Percentiles rank a stretch among this genome's conserved stretches.
Evolutionary conservation across 2,113 vertebrate species (phyloP).

Genomic region (Gavialis gangeticus): DNA sequence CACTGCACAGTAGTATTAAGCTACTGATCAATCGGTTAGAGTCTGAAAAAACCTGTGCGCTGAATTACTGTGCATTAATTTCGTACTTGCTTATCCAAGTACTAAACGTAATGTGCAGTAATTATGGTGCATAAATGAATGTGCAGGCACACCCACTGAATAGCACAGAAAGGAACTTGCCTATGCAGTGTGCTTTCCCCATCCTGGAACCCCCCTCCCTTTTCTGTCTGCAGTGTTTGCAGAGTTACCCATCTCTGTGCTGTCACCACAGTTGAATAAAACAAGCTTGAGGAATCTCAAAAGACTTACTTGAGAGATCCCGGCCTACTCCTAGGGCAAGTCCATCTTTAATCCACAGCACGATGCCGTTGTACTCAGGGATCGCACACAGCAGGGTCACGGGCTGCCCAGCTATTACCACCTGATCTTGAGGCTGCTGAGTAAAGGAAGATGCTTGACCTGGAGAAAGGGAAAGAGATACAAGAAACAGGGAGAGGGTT

Average conservation of each 20-base stretch:
- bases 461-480: slow-evolving; percentile 42
- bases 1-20: too few species aligned
- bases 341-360: slow-evolving; percentile 98
- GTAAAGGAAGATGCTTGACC: slow-evolving; percentile 91
- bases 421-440: slow-evolving; percentile 96
- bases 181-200: background rate
- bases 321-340: slow-evolving; percentile 94
- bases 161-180: too few species aligned
- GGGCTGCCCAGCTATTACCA: slow-evolving; percentile 93
- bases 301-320: slow-evolving; percentile 91
- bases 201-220: background rate
- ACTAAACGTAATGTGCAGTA: too few species aligned
- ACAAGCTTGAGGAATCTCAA: background rate
- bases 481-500: fast-evolving
- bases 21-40: too few species aligned
- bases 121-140: too few species aligned
- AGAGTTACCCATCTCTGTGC: background rate
- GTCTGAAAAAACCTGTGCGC: too few species aligned
- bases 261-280: background rate
- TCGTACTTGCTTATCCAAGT: too few species aligned
- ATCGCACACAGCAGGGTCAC: slow-evolving; percentile 94
- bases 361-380: slow-evolving; percentile 93
- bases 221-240: background rate
- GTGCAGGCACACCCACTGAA: too few species aligned
- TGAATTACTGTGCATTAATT: too few species aligned